Percentiles rank a stretch among this genome's conserved stretches.
Evolutionary conservation across 2,888 invertebrate species (phyloP).

Genomic region (Campopleginae sp.): DNA sequence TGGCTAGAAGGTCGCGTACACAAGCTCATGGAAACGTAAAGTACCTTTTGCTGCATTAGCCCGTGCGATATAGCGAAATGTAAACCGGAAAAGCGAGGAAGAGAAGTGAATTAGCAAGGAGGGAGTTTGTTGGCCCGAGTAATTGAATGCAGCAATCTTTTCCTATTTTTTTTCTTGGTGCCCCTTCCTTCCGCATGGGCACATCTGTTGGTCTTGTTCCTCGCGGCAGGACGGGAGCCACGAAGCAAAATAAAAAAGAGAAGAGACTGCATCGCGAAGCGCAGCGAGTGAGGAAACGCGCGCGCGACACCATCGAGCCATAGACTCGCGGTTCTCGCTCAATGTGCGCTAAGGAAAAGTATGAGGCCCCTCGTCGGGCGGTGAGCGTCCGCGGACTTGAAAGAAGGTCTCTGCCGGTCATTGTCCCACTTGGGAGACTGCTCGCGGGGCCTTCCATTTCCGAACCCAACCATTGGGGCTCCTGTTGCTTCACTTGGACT

Average conservation of each 20-base stretch:
- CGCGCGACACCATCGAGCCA: conserved; percentile 23
- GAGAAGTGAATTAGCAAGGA: conserved; percentile 79
- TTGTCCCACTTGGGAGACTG: conserved; percentile 81
- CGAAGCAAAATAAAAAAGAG: background rate
- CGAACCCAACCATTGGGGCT: conserved; percentile 67
- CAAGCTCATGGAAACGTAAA: background rate
- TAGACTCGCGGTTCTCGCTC: conserved; percentile 57
- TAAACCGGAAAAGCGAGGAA: conserved; percentile 79
- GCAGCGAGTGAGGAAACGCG: conserved; percentile 36
- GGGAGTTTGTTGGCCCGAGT: conserved; percentile 31
- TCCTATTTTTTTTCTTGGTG: conserved; percentile 68
- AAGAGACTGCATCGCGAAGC: conserved; percentile 11
- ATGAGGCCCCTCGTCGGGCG: conserved; percentile 62
- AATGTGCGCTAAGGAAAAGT: conserved; percentile 26
- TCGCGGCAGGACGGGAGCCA: conserved; percentile 7
- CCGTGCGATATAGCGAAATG: conserved; percentile 71
- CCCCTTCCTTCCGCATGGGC: conserved; percentile 4
- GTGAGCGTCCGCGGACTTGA: conserved; percentile 75
- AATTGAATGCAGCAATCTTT: conserved; percentile 26
- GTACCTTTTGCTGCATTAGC: conserved; percentile 51
- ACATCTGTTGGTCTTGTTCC: conserved; percentile 63
- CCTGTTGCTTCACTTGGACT: conserved; percentile 77
- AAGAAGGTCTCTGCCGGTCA: conserved; percentile 84
- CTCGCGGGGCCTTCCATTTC: conserved; percentile 71
- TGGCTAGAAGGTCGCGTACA: conserved; percentile 10